A percentile compares a stretch with the other conserved stretches of the same genome.
Conservation (phyloP, 1,140 invertebrate genomes). For the Eumaeus atala region DNA sequence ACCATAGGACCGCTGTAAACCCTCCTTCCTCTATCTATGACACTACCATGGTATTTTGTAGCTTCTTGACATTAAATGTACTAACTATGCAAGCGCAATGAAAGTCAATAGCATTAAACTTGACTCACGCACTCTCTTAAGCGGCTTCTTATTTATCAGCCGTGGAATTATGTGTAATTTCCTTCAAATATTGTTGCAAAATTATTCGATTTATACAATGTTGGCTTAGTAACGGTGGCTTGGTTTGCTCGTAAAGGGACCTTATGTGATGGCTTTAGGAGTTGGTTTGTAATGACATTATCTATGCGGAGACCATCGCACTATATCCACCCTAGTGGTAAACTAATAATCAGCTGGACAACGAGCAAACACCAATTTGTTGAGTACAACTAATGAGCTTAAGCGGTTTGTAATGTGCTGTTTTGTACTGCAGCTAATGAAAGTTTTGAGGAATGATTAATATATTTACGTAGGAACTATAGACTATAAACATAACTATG, state of each 20-base stretch:
- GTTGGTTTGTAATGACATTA: not conserved
- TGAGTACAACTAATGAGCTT: conserved; percentile 22
- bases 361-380: conserved; percentile 40
- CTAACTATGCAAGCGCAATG: no score
- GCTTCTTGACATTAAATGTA: no score
- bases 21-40: no score
- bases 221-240: conserved; percentile 22
- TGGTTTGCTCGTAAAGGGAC: not conserved
- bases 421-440: no score
- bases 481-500: no score
- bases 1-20: no score
- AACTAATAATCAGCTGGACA: conserved; percentile 45
- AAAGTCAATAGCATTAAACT: no score
- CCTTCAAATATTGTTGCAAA: conserved; percentile 4
- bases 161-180: conserved; percentile 8
- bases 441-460: no score
- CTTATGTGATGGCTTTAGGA: not conserved
- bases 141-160: not conserved
- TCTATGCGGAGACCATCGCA: conserved; percentile 7
- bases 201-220: not conserved
- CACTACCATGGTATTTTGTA: no score
- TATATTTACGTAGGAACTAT: no score
- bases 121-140: no score
- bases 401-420: not conserved
- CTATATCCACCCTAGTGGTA: conserved; percentile 42